Base-by-base conservation (phyloP, 1,140 invertebrate species). In the Gonatopus flavifemur region DNA sequence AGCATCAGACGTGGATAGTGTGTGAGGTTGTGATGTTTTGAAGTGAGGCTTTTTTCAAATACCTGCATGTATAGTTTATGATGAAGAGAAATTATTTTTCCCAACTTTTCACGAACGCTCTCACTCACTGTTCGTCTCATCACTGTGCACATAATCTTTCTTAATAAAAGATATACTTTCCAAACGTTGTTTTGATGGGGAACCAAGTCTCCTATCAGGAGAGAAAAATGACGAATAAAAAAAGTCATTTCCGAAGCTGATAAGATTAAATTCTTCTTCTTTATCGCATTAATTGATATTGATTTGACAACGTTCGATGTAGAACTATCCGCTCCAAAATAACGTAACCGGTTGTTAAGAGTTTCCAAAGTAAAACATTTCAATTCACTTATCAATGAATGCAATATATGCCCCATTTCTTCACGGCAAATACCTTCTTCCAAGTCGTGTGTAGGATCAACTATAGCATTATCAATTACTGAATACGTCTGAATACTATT, bases 211-310 rank as follows among this genome's bases (percentile, higher is more conserved):
- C 46, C 46, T 13, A 55, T 42, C 15, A 55, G 9, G 5, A 55
- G 1, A n/a, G 28, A 19, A 12, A 55, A 45, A 49, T 55, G 30
- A 19, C 22, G 1, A 21, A 49, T 21, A 16, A 55, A 33, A 55
- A 36, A 49, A 24, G 24, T 22, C 46, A 49, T 55, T 55, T 49
- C 52, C 6, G 52, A 40, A 6, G 52, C 46, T 2, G 52, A 55
- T 3, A 55, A 19, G 21, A 39, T 49, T n/a, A 55, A 38, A 15
- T n/a, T 39, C 35, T 35, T 28, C 12, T 33, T 33, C 45, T 36
- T 22, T 37, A 40, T 28, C 20, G 40, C 19, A 25, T 13, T 44
- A 10, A 8, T 24, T 1, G 18, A 12, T 30, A 55, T 45, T n/a
- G n/a, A 5, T 2, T 46, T 33, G 3, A 33, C 20, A 30, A 18